Evolutionary conservation across 2,888 invertebrate species (phyloP).

Genomic region (Ennomos fuscantarius): DNA sequence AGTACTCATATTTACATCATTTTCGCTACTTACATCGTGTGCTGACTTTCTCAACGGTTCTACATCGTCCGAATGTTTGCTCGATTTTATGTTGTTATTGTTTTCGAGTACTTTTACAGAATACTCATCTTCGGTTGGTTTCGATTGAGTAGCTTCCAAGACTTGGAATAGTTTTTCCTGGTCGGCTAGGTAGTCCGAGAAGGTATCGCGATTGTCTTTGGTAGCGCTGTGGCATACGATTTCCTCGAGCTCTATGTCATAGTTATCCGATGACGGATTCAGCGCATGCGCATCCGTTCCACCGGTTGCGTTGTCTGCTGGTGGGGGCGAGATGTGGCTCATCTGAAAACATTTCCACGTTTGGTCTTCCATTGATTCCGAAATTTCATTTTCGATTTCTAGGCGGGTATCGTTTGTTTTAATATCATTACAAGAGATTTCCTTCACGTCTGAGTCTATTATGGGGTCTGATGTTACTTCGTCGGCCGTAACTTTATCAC

Average conservation of each 20-base stretch:
- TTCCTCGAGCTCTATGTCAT: constrained; percentile 43
- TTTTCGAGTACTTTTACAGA: constrained; percentile 21
- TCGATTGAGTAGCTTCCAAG: constrained; percentile 44
- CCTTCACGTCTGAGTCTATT: constrained; percentile 16
- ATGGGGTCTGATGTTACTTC: constrained; percentile 12
- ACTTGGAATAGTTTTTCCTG: constrained; percentile 56
- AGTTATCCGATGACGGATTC: constrained; percentile 16
- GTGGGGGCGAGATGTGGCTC: constrained; percentile 28
- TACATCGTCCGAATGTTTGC: constrained; percentile 19
- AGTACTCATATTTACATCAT: constrained; percentile 21
- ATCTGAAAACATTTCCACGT: constrained; percentile 42
- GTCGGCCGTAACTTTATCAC: constrained; percentile 14
- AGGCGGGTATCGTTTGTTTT: constrained; percentile 29
- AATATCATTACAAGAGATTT: constrained; percentile 22
- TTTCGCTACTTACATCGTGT: constrained; percentile 37
- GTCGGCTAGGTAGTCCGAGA: constrained; percentile 53
- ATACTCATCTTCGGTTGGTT: constrained; percentile 25
- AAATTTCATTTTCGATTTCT: constrained; percentile 32
- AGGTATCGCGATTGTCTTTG: constrained; percentile 38
- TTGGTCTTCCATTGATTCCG: constrained; percentile 39
- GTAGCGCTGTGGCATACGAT: constrained; percentile 38
- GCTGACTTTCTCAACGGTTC: constrained; percentile 17
- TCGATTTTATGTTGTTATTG: constrained; percentile 30
- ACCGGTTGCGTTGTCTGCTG: constrained; percentile 21
- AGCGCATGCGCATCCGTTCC: constrained; percentile 13